Base-by-base conservation (phyloP, 2,797 vertebrate species). In the Urosaurus nigricauda region DNA sequence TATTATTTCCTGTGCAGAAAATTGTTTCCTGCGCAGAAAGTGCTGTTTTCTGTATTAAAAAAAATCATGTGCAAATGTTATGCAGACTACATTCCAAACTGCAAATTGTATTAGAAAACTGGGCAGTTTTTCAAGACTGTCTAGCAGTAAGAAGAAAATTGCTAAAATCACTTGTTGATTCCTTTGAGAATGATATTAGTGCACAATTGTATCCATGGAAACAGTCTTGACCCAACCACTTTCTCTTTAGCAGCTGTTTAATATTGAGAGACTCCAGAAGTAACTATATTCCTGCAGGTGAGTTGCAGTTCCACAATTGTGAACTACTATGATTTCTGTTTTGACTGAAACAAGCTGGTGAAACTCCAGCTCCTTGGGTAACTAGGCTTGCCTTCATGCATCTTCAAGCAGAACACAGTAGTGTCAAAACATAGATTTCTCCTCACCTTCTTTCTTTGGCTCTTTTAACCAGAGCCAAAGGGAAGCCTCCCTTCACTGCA, bases 361-460 rank as follows among this genome's bases (percentile, higher is more conserved):
- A 78, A 40, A 51, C 19, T 65, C 9, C 17, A 88, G 63, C 0
- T 91, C n/a, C 78, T 81, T 74, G 9, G 87, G 51, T 17, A 90
- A 68, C 8, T 47, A 85, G 26, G 85, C 77, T 85, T 75, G 91
- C 65, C 63, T 47, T 0, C 5, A 9, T 92, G 7, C 4, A 85
- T 5, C 17, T 91, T 29, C 21, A 4, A 8, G 0, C 0, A 17
- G 2, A 4, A 89, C 80, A 1, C 12, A 0, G 1, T 29, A 19
- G 68, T 13, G 73, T 74, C 80, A 29, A 47, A 40, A 24, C 0
- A 0, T n/a, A 21, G 87, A 75, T 2, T 63, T 19, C 60, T 58
- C 17, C 0, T 1, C 26, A 35, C 24, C 86, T 89, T 6, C 1
- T 3, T 7, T 35, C 87, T 37, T 37, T 65, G 0, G 0, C 7